Evolutionary conservation across 2,888 invertebrate genomes (phyloP).

Genomic region (Xestia c-nigrum): DNA sequence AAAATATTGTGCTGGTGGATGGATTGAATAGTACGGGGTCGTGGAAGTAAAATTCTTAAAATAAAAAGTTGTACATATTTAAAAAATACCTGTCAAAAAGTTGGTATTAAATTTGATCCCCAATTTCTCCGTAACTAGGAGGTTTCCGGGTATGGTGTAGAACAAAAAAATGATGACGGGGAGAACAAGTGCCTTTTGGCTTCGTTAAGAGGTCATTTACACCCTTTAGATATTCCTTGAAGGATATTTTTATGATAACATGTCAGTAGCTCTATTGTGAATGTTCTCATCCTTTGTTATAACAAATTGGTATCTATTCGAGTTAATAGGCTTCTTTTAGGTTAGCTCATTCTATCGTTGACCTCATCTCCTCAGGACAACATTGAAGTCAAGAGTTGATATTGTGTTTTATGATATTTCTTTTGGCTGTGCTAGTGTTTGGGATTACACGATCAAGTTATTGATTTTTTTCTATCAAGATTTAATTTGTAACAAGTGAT

Average conservation of each 20-base stretch:
- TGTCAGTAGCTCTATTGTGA: background rate
- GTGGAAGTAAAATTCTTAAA: too few relatives aligned
- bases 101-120: too few relatives aligned
- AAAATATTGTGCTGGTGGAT: too few relatives aligned
- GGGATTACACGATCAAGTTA: background rate
- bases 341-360: background rate
- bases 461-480: background rate
- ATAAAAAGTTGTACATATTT: too few relatives aligned
- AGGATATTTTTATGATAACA: constrained; percentile 2
- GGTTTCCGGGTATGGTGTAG: too few relatives aligned
- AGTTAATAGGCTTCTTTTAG: background rate
- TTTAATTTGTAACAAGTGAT: background rate
- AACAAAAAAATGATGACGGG: too few relatives aligned
- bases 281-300: background rate
- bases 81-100: too few relatives aligned
- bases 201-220: too few relatives aligned
- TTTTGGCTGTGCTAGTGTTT: background rate
- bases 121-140: too few relatives aligned
- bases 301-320: background rate
- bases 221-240: background rate
- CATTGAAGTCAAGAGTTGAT: background rate
- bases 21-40: too few relatives aligned
- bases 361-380: background rate
- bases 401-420: background rate
- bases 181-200: too few relatives aligned